Percentiles rank a stretch among this genome's conserved stretches.
Conservation (phyloP, 2,888 invertebrate genomes). For the Adelphocoris suturalis region DNA sequence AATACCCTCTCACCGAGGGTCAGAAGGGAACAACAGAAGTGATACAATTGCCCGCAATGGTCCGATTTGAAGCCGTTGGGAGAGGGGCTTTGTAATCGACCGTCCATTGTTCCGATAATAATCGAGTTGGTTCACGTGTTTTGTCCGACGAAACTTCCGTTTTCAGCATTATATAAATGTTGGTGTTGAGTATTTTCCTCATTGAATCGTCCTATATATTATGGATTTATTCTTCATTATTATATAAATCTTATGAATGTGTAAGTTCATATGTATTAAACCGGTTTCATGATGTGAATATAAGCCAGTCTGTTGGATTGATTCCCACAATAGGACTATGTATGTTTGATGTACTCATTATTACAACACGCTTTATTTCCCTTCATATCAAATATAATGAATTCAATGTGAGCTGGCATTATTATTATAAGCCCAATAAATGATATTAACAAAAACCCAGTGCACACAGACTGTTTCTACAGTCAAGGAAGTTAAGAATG, state of each 20-base stretch:
- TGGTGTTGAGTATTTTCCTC: background rate
- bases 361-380: no score
- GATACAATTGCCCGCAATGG: background rate
- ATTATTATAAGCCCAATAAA: no score
- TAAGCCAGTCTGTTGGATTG: no score
- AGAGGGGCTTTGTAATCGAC: background rate
- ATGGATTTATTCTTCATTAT: background rate
- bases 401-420: no score
- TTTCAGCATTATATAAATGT: conserved; percentile 8
- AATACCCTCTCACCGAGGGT: background rate
- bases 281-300: no score
- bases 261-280: background rate
- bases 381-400: no score
- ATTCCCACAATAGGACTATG: no score
- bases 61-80: background rate
- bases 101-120: background rate
- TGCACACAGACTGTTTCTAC: no score
- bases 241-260: background rate
- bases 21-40: conserved; percentile 18
- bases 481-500: no score
- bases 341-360: no score
- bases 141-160: conserved; percentile 8
- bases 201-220: background rate
- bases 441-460: no score
- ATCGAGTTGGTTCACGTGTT: background rate